Percentiles rank a stretch among this genome's conserved stretches.
These are phyloP conservation scores for Drosophila pseudoobscura DNA, from an alignment of 1,140 invertebrate species.

Conservation along the genomic window DNA sequence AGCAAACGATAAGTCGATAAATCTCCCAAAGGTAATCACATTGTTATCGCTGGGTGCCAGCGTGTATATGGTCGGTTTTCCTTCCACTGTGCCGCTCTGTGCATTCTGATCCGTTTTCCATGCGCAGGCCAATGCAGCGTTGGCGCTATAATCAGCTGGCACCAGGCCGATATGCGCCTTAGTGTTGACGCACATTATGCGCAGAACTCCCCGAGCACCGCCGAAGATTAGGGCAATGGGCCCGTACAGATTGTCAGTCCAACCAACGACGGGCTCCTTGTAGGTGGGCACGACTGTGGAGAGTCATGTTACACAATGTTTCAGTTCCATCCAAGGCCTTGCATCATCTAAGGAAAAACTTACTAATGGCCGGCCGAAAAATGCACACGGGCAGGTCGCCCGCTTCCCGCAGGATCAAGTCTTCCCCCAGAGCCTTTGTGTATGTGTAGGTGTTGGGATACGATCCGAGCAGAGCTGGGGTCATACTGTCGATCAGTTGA, in stretches of 20 bases:
- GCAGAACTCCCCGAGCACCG: constrained; percentile 88
- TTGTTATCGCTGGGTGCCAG: background rate
- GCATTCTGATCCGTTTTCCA: constrained; percentile 81
- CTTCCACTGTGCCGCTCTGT: no score
- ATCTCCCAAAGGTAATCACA: no score
- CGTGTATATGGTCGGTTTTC: background rate
- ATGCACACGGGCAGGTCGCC: constrained; percentile 88
- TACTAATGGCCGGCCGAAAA: constrained; percentile 89
- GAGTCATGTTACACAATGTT: constrained; percentile 53
- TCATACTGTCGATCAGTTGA: constrained; percentile 86
- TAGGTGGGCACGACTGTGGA: no score
- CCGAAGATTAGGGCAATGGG: constrained; percentile 90
- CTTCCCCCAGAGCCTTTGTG: constrained; percentile 92
- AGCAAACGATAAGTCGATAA: no score
- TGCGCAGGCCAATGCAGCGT: constrained; percentile 88
- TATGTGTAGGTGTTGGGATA: constrained; percentile 93
- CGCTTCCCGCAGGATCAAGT: constrained; percentile 86
- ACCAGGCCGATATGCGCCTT: constrained; percentile 85
- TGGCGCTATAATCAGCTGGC: constrained; percentile 91
- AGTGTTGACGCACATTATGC: constrained; percentile 86
- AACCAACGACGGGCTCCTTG: constrained; percentile 83
- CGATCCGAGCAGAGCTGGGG: constrained; percentile 87
- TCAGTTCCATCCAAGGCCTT: no score
- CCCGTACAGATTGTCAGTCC: constrained; percentile 96
- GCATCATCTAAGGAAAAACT: constrained; percentile 41